phyloP scores from a whole-genome alignment of 1,140 invertebrate genomes.

The Musca vetustissima region DNA sequence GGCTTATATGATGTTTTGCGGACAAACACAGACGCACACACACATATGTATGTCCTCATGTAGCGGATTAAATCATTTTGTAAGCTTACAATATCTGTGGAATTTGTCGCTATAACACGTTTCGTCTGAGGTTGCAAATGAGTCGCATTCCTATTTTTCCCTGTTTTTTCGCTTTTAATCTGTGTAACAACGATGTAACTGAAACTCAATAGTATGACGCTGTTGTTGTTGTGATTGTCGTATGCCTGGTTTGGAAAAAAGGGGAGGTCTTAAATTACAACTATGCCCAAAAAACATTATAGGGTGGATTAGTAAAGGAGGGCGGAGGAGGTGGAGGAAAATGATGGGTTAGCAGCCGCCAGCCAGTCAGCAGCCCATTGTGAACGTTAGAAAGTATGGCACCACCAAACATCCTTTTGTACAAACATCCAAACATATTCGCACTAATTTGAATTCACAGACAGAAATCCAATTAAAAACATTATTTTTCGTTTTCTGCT shows the following conservation, averaged over 20 bases:
- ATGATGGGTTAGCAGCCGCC: no score
- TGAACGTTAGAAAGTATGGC: no score
- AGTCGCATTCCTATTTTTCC: conserved; percentile 5
- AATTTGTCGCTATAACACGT: conserved; percentile 23
- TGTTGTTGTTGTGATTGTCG: no score
- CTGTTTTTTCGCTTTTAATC: not conserved
- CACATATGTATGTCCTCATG: no score
- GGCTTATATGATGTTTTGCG: no score
- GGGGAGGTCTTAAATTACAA: conserved; percentile 4
- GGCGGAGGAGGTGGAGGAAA: not conserved
- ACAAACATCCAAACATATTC: not conserved
- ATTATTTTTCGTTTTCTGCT: no score
- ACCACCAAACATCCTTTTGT: no score
- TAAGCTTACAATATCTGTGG: conserved; percentile 4
- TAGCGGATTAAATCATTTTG: not conserved
- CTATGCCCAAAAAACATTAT: conserved; percentile 2
- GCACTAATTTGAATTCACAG: conserved; percentile 13
- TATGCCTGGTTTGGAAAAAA: not conserved
- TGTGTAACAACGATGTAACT: no score
- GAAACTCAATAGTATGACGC: no score
- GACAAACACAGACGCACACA: not conserved
- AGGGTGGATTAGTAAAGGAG: no score
- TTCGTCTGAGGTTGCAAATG: conserved; percentile 20
- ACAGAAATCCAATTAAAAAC: conserved; percentile 18
- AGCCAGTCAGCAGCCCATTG: no score